phyloP scores from a whole-genome alignment of 2,113 vertebrate species.

The Psilopogon haemacephalus region DNA sequence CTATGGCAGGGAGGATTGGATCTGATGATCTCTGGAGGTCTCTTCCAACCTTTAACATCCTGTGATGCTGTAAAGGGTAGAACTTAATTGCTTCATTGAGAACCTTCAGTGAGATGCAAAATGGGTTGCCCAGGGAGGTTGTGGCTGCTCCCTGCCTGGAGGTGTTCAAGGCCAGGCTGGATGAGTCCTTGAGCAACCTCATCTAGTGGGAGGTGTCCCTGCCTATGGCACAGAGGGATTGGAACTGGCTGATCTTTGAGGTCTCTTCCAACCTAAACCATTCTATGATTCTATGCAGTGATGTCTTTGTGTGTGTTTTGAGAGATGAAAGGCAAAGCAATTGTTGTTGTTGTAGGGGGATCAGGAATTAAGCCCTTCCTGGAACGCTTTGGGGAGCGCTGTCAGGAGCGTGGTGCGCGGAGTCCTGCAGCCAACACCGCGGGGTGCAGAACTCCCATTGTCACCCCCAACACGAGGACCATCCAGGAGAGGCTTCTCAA shows the following conservation, averaged over 20 bases:
- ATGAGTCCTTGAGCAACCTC: no score
- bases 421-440: conserved; percentile 66
- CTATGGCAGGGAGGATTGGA: no score
- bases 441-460: conserved; percentile 63
- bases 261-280: no score
- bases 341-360: conserved; percentile 69
- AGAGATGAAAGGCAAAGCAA: not conserved
- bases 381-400: conserved; percentile 90
- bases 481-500: conserved; percentile 85
- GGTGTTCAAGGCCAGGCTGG: no score
- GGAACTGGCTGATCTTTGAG: no score
- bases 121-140: no score
- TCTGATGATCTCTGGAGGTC: no score
- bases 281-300: no score
- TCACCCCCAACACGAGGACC: conserved; percentile 85
- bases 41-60: no score
- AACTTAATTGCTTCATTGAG: not conserved
- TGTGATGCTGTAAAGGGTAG: not conserved
- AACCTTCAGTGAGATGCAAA: not conserved
- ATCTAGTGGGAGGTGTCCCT: no score
- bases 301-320: not conserved
- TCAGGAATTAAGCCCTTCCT: conserved; percentile 89
- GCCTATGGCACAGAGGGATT: no score
- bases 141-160: no score
- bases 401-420: conserved; percentile 77